Base-by-base conservation (phyloP, 2,888 invertebrate species). In the Andrena praecox region DNA sequence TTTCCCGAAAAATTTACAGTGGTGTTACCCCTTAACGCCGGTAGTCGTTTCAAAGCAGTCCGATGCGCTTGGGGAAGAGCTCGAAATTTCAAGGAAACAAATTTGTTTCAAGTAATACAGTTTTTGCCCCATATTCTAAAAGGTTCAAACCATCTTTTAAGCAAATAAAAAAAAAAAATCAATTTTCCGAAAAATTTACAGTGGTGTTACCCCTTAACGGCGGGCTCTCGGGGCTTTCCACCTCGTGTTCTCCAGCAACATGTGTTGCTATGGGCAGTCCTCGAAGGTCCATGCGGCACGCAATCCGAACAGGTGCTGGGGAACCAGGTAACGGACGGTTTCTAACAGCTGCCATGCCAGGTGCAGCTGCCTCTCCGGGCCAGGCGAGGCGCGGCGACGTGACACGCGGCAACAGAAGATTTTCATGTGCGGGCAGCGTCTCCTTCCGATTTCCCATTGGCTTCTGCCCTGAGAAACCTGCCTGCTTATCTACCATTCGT, bases 281-380 rank as follows among this genome's bases (percentile, higher is more conserved):
- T 80, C 60, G 64, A 78, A 84, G 78, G 88, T 87, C 87, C 84
- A 87, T 78, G 78, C 80, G 81, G 90, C 92, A 93, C 91, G 91
- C 92, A 90, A 92, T 87, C 89, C 89, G 88, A 93, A 93, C 93
- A 92, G 93, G 93, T 93, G 93, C 91, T 90, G 76, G 86, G 85
- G 84, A 82, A 87, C 90, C 92, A 90, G 92, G 91, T 92, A 93
- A 93, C 92, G 91, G 92, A 91, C 92, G 90, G 85, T 82, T 86
- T 70, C 80, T 69, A 91, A 90, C 93, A 93, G 92, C 93, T 93
- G 93, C 92, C 90, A 88, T 88, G 89, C 93, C 93, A 93, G 93
- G 93, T 93, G 93, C 90, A 90, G 85, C 81, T 69, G 56, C 62
- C 73, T 72, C 80, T 67, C 76, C 71, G 70, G 70, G 66, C 77